Percentiles rank a stretch among this genome's conserved stretches.
These are phyloP conservation scores for Cavia aperea DNA, from an alignment of 2,113 vertebrate species.

Conservation along the genomic window DNA sequence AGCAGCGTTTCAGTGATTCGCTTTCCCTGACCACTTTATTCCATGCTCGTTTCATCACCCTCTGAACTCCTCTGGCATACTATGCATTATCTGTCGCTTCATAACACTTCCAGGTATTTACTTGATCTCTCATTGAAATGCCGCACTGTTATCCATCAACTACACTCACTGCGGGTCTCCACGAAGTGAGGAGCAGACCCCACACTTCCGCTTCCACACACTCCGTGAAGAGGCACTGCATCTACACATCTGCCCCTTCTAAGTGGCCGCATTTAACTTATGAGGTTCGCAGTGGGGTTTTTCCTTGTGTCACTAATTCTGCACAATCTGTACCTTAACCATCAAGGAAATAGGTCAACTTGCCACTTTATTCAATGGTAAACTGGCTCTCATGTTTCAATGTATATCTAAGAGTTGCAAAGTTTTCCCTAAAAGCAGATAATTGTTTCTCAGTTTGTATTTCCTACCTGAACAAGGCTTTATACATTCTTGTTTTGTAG, in stretches of 20 bases:
- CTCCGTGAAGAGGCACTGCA: neutral
- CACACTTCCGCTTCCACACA: neutral
- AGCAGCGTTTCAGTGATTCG: neutral
- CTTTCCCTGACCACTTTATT: neutral
- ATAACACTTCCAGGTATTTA: neutral
- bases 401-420: neutral
- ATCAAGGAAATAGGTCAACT: neutral
- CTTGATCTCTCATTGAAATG: neutral
- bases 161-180: neutral
- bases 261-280: neutral
- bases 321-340: neutral
- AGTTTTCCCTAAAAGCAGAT: neutral
- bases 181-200: neutral
- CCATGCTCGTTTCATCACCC: neutral
- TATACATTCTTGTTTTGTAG: neutral
- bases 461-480: neutral
- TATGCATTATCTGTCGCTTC: neutral
- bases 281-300: neutral
- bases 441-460: neutral
- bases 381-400: neutral
- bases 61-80: neutral
- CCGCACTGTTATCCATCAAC: fast-evolving
- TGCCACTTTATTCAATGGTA: neutral
- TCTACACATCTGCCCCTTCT: neutral
- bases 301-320: neutral